phyloP scores from a whole-genome alignment of 1,140 invertebrate genomes.

The Teleopsis dalmanni region DNA sequence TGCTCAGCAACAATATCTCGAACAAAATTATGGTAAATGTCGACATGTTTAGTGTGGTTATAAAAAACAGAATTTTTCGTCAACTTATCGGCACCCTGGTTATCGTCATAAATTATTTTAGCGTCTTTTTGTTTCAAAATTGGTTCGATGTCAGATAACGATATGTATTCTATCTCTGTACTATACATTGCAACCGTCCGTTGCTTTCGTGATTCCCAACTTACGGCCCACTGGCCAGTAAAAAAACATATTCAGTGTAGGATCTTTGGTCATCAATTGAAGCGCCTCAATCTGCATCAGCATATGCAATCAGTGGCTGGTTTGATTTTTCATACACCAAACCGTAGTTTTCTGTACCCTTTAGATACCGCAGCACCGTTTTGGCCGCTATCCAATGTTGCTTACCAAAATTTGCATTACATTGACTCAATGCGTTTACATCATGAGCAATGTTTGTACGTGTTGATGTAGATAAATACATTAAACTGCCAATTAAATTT shows the following conservation, averaged over 20 bases:
- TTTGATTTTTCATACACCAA: too few species aligned
- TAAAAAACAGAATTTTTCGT: not conserved
- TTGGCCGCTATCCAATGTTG: too few species aligned
- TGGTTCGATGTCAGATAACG: slow-evolving; percentile 26
- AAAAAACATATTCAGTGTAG: slow-evolving; percentile 36
- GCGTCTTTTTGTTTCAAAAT: too few species aligned
- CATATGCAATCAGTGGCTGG: not conserved
- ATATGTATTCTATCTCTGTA: slow-evolving; percentile 42
- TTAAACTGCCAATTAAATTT: not conserved
- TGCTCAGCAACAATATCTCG: too few species aligned
- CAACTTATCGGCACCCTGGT: not conserved
- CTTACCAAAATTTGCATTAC: too few species aligned
- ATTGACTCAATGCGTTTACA: not conserved
- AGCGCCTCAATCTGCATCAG: not conserved
- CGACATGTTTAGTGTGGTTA: not conserved
- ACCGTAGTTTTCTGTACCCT: too few species aligned
- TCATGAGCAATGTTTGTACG: not conserved
- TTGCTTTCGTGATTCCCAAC: slow-evolving; percentile 35
- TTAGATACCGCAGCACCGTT: too few species aligned
- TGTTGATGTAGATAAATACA: not conserved
- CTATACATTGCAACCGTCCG: slow-evolving; percentile 34
- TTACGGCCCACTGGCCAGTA: slow-evolving; percentile 22
- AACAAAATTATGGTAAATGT: not conserved
- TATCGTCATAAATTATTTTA: not conserved
- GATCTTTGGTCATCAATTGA: slow-evolving; percentile 18